Conservation (phyloP, 2,888 invertebrate species). For the Trachelus iudaicus region DNA sequence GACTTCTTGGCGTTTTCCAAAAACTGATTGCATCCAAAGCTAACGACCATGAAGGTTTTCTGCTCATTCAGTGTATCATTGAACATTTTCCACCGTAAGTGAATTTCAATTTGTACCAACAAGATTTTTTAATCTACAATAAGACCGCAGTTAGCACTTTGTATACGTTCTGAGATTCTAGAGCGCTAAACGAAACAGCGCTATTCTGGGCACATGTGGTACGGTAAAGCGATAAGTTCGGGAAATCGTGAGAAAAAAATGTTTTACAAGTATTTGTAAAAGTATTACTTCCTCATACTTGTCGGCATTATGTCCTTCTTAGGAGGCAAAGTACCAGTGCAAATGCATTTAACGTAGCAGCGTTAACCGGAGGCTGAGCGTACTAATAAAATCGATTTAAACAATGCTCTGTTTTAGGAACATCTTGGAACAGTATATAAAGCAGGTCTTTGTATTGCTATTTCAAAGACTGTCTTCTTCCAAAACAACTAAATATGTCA, state of each 20-base stretch:
- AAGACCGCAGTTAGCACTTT: neutral
- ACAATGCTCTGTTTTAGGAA: constrained; percentile 69
- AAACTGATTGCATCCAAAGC: constrained; percentile 94
- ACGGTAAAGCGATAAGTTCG: too few species aligned
- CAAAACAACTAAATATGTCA: constrained; percentile 95
- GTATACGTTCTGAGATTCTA: too few species aligned
- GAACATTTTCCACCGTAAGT: constrained; percentile 84
- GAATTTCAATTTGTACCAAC: neutral
- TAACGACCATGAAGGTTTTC: constrained; percentile 97
- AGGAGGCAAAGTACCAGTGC: too few species aligned
- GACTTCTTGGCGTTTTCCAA: constrained; percentile 94
- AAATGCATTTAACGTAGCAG: constrained; percentile 5
- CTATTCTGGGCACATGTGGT: too few species aligned
- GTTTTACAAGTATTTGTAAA: neutral
- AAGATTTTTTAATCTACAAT: neutral
- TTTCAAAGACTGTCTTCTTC: constrained; percentile 93
- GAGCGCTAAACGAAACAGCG: too few species aligned
- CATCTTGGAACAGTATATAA: constrained; percentile 80
- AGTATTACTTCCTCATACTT: neutral
- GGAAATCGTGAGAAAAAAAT: neutral
- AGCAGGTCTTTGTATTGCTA: constrained; percentile 90
- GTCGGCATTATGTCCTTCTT: too few species aligned
- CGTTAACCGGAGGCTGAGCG: neutral
- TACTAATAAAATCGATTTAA: neutral
- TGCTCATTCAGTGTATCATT: constrained; percentile 87